phyloP scores from a whole-genome alignment of 2,113 vertebrate species.

The Bubo bubo region DNA sequence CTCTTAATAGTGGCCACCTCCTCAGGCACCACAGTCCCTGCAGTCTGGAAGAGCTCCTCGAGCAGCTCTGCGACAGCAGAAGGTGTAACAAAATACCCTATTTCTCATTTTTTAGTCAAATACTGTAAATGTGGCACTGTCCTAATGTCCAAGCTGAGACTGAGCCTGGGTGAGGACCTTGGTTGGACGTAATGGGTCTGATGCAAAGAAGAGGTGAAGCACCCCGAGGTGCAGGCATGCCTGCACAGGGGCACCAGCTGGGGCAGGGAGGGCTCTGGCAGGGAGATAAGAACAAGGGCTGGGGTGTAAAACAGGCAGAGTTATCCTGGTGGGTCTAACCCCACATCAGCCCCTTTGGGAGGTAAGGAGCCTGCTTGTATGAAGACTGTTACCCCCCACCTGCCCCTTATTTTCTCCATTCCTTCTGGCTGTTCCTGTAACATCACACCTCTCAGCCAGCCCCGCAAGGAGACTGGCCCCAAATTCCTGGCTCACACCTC shows the following conservation, averaged over 20 bases:
- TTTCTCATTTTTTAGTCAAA: background rate
- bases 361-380: accelerated
- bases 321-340: background rate
- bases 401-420: background rate
- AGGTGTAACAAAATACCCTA: background rate
- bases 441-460: background rate
- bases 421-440: background rate
- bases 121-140: background rate
- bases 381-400: background rate
- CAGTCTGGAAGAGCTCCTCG: background rate
- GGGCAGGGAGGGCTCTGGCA: background rate
- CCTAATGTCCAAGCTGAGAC: background rate
- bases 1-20: background rate
- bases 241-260: background rate
- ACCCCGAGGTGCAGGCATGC: background rate
- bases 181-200: background rate
- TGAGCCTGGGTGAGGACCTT: background rate
- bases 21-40: background rate
- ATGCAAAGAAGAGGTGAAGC: background rate
- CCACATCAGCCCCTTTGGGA: background rate
- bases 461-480: background rate
- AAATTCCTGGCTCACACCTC: background rate
- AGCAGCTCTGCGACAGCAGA: background rate
- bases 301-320: background rate
- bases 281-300: background rate